phyloP scores from a whole-genome alignment of 2,797 vertebrate genomes.

The Alectoris magna region DNA sequence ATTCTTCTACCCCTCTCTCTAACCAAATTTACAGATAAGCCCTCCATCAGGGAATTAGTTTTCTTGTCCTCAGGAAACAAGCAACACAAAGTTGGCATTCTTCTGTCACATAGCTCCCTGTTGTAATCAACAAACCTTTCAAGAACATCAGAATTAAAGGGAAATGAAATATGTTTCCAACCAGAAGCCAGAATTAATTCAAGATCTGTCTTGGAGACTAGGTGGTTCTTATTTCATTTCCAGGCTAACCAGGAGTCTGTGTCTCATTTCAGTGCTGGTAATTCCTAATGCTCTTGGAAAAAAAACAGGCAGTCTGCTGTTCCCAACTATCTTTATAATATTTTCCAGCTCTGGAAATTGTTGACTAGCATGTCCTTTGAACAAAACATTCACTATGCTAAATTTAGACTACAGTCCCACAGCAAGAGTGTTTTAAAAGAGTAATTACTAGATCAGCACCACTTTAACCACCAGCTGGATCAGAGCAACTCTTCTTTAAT shows the following conservation, averaged over 20 bases:
- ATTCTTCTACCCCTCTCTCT: neutral
- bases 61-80: neutral
- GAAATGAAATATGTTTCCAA: constrained; percentile 52
- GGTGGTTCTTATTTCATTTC: constrained; percentile 64
- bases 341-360: constrained; percentile 72
- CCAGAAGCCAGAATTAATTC: constrained; percentile 66
- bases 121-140: constrained; percentile 1
- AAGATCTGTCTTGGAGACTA: constrained; percentile 34
- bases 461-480: neutral
- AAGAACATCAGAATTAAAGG: neutral
- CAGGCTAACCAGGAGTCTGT: constrained; percentile 46
- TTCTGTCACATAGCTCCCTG: neutral
- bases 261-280: constrained; percentile 67
- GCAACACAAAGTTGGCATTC: neutral
- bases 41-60: neutral
- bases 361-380: constrained; percentile 56
- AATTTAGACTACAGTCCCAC: constrained; percentile 52
- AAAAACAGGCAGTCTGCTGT: constrained; percentile 54
- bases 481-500: neutral
- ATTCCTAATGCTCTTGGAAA: constrained; percentile 71
- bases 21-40: neutral
- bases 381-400: constrained; percentile 57
- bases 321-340: constrained; percentile 68
- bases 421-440: constrained; percentile 47
- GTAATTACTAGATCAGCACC: constrained; percentile 20